These are phyloP conservation scores for Strigamia crassipes DNA, from an alignment of 2,888 invertebrate genomes.

Conservation along the genomic window DNA sequence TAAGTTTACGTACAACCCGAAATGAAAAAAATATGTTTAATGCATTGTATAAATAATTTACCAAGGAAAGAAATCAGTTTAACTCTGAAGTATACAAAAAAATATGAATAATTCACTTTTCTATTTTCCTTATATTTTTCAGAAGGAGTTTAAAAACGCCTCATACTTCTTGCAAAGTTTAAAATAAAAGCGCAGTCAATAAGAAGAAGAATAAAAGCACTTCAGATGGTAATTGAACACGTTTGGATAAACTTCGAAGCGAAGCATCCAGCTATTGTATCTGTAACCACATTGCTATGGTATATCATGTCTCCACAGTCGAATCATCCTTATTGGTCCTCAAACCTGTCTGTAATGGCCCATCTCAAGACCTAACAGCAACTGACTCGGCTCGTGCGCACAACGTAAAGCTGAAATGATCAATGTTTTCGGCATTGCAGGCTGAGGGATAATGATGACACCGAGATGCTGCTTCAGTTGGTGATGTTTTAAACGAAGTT, in stretches of 20 bases:
- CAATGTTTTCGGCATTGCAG: constrained; percentile 7
- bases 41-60: too few relatives aligned
- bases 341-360: constrained; percentile 20
- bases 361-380: neutral
- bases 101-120: neutral
- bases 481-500: neutral
- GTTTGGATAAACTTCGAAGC: neutral
- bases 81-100: neutral
- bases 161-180: neutral
- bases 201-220: neutral
- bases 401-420: constrained; percentile 11
- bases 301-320: neutral
- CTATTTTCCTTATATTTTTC: neutral
- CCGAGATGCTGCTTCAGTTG: neutral
- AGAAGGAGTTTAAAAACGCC: neutral
- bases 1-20: too few relatives aligned
- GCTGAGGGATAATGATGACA: neutral
- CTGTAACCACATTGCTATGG: neutral
- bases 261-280: neutral
- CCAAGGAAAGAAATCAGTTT: neutral
- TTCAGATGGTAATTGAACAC: constrained; percentile 18
- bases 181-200: neutral
- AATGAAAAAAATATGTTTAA: too few relatives aligned
- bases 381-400: neutral
- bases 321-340: neutral